A percentile compares a stretch with the other conserved stretches of the same genome.
These are phyloP conservation scores for Drosophila colorata DNA, from an alignment of 2,888 invertebrate genomes.

Conservation along the genomic window DNA sequence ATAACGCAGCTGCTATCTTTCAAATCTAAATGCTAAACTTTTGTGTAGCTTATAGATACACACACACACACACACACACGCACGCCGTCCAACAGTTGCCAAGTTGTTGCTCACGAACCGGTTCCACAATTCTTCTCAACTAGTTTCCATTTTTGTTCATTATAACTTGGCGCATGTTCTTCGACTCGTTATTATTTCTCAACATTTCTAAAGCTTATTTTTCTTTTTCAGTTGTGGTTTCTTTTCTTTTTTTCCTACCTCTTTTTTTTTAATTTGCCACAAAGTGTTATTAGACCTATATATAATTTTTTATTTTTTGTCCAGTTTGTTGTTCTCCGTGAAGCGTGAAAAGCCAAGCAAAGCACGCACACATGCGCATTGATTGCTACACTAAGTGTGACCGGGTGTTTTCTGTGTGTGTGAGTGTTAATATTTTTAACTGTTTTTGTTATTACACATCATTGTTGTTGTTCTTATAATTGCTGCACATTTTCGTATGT, in stretches of 20 bases:
- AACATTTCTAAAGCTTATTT: conserved; percentile 36
- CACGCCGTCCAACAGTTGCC: conserved; percentile 12
- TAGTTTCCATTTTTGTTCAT: conserved; percentile 78
- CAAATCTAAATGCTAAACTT: conserved; percentile 74
- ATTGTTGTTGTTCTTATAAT: conserved; percentile 33
- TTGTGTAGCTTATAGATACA: conserved; percentile 66
- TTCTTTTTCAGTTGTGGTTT: conserved; percentile 20
- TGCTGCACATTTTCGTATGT: conserved; percentile 44
- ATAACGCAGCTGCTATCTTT: conserved; percentile 68
- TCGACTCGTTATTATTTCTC: conserved; percentile 25
- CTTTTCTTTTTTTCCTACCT: conserved; percentile 13
- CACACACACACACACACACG: conserved; percentile 28
- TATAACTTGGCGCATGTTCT: conserved; percentile 58
- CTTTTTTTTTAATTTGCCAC: conserved; percentile 50
- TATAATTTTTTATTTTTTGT: conserved; percentile 22
- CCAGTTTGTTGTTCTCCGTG: conserved; percentile 37
- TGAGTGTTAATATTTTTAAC: conserved; percentile 70
- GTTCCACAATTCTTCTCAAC: conserved; percentile 68
- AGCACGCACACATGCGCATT: conserved; percentile 77
- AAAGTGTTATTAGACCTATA: conserved; percentile 58
- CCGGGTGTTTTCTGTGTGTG: conserved; percentile 28
- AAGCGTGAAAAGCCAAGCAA: conserved; percentile 68
- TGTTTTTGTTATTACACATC: conserved; percentile 51
- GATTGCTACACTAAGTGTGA: conserved; percentile 38
- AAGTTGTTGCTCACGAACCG: conserved; percentile 70